Percentiles rank a stretch among this genome's conserved stretches.
Evolutionary conservation across 2,113 vertebrate genomes (phyloP).

Genomic region (Corythoichthys haematopterus): DNA sequence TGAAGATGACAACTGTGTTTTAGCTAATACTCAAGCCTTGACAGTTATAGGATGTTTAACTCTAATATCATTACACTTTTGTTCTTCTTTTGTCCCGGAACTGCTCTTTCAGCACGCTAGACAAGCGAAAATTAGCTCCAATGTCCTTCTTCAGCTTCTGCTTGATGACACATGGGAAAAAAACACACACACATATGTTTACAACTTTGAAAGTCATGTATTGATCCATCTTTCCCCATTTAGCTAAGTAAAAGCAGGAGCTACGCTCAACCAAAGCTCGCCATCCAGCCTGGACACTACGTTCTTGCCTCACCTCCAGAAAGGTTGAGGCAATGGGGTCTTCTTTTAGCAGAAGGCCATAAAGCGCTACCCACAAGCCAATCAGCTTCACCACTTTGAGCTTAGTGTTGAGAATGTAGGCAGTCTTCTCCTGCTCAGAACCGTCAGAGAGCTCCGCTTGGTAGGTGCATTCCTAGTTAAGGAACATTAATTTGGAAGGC

Average conservation of each 20-base stretch:
- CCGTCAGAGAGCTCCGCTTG: conserved; percentile 77
- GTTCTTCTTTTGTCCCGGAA: conserved; percentile 77
- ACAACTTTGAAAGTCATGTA: background rate
- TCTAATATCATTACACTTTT: conserved; percentile 71
- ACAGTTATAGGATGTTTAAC: background rate
- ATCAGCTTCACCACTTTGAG: conserved; percentile 86
- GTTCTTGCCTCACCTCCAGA: conserved; percentile 76
- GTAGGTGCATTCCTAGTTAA: conserved; percentile 81
- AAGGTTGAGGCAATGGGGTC: conserved; percentile 77
- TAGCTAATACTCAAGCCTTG: background rate
- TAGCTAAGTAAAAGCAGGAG: no score
- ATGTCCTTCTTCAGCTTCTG: conserved; percentile 82
- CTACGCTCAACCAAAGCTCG: no score
- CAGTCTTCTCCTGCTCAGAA: conserved; percentile 80
- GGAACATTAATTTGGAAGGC: conserved; percentile 27
- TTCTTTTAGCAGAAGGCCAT: conserved; percentile 75
- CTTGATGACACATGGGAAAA: background rate
- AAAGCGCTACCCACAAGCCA: conserved; percentile 86
- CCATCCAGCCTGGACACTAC: no score
- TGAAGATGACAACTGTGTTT: background rate
- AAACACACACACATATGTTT: background rate
- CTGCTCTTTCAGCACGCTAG: conserved; percentile 76
- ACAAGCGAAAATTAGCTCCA: conserved; percentile 73
- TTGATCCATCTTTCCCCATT: no score
- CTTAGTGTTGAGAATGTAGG: conserved; percentile 78